These are phyloP conservation scores for Villa cingulata DNA, from an alignment of 2,888 invertebrate species.

Conservation along the genomic window DNA sequence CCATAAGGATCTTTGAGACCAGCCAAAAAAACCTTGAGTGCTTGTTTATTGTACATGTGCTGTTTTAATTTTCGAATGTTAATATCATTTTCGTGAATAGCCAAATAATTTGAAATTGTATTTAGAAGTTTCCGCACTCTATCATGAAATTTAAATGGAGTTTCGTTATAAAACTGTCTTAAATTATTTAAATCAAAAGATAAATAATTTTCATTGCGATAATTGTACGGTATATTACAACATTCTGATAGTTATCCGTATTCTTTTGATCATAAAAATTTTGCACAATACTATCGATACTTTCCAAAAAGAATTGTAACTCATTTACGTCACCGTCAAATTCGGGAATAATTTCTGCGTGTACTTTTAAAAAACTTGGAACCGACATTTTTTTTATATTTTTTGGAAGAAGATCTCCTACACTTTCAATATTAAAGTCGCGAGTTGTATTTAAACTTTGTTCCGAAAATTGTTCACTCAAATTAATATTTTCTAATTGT, in stretches of 20 bases:
- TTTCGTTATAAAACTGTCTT: slow-evolving; percentile 9
- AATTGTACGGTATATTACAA: slow-evolving; percentile 4
- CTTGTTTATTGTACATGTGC: slow-evolving; percentile 5
- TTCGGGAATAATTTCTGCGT: slow-evolving; percentile 6
- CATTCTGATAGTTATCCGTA: slow-evolving; percentile 3
- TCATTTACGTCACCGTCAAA: slow-evolving; percentile 4
- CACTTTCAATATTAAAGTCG: too few relatives aligned
- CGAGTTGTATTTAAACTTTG: too few relatives aligned
- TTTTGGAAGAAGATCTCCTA: not conserved
- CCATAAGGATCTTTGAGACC: slow-evolving; percentile 4
- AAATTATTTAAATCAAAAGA: not conserved
- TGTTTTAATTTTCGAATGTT: slow-evolving; percentile 5
- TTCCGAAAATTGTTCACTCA: too few relatives aligned
- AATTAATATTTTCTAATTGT: too few relatives aligned
- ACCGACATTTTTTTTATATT: not conserved
- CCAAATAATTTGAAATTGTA: slow-evolving; percentile 6
- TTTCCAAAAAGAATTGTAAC: slow-evolving; percentile 6
- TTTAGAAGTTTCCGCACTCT: slow-evolving; percentile 4
- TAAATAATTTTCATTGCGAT: slow-evolving; percentile 3
- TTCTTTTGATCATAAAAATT: not conserved
- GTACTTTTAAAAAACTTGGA: slow-evolving; percentile 6
- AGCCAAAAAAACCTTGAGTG: slow-evolving; percentile 4
- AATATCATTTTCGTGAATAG: not conserved
- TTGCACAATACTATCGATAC: slow-evolving; percentile 1
- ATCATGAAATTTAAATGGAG: slow-evolving; percentile 2